Percentiles rank a stretch among this genome's conserved stretches.
Conservation (phyloP, 2,113 vertebrate species). For the Carettochelys insculpta region DNA sequence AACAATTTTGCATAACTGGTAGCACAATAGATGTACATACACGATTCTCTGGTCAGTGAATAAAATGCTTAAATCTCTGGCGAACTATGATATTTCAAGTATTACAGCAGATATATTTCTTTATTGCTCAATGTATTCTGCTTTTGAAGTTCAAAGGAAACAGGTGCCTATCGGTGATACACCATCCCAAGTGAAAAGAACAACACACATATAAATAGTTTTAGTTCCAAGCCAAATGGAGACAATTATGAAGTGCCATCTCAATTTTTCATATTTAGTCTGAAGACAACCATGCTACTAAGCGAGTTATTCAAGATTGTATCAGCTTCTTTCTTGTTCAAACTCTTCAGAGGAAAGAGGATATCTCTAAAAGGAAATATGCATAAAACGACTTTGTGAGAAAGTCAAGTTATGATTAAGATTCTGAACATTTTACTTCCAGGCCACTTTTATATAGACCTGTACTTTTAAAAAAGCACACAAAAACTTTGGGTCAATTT, state of each 20-base stretch:
- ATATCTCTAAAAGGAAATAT: slow-evolving; percentile 47
- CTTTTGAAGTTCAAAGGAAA: neutral
- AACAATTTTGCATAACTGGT: neutral
- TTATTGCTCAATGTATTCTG: slow-evolving; percentile 12
- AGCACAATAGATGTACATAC: neutral
- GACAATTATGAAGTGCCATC: slow-evolving; percentile 9
- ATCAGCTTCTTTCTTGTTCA: slow-evolving; percentile 29
- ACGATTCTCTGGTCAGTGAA: neutral
- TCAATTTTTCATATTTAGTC: slow-evolving; percentile 31
- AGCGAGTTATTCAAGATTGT: slow-evolving; percentile 38
- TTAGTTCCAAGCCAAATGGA: neutral
- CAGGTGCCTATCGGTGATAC: neutral
- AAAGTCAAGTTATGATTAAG: slow-evolving; percentile 29
- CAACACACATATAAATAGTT: neutral
- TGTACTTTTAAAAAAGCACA: neutral
- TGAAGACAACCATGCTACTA: slow-evolving; percentile 20
- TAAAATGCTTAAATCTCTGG: neutral
- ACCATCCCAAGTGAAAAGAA: neutral
- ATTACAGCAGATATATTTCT: neutral
- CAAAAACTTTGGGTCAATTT: neutral
- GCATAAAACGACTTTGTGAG: slow-evolving; percentile 46
- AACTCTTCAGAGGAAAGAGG: neutral
- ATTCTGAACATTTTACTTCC: slow-evolving; percentile 13
- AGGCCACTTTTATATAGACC: neutral
- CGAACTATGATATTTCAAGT: neutral